phyloP scores from a whole-genome alignment of 2,113 vertebrate species.

The Pterophyllum scalare region DNA sequence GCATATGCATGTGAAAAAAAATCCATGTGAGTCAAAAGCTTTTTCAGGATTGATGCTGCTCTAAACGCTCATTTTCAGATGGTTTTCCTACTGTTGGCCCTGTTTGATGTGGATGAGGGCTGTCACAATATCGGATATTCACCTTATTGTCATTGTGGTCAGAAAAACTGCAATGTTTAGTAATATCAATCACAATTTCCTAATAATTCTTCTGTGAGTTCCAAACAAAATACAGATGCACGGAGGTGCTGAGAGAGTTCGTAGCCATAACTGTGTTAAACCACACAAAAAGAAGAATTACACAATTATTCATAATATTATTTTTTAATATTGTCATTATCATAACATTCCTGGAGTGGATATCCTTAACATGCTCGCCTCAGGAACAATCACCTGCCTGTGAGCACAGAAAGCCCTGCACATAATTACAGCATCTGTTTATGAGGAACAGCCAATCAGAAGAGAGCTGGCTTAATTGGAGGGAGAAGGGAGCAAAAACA shows the following conservation, averaged over 20 bases:
- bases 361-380: background rate
- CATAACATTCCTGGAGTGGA: background rate
- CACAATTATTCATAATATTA: background rate
- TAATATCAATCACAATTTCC: background rate
- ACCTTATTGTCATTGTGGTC: background rate
- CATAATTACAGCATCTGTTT: background rate
- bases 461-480: background rate
- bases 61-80: background rate
- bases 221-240: background rate
- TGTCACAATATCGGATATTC: background rate
- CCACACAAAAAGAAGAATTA: background rate
- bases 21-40: background rate
- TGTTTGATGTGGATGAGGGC: background rate
- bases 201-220: background rate
- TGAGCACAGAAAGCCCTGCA: background rate
- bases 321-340: background rate
- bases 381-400: background rate
- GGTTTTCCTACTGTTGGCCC: too few species aligned
- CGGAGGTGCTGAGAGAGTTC: rapidly evolving
- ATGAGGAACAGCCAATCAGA: background rate
- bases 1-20: background rate
- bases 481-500: too few species aligned
- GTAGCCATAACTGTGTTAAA: background rate
- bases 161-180: background rate
- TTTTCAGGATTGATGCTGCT: background rate